Base-by-base conservation (phyloP, 2,888 invertebrate species). In the Belgica antarctica region DNA sequence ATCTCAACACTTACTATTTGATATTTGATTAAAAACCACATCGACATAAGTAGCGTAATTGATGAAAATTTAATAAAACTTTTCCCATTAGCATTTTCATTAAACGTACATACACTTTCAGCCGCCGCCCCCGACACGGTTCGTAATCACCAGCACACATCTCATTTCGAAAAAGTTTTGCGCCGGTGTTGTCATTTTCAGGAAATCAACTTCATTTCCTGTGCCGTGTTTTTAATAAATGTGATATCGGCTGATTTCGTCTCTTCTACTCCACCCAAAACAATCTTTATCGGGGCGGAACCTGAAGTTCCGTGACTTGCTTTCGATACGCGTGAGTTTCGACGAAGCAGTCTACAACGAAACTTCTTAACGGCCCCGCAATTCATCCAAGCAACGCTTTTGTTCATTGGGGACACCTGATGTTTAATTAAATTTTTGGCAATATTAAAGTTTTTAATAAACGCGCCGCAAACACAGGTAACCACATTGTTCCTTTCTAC, bases 61-160 rank as follows among this genome's bases (percentile, higher is more conserved):
- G 57, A 68, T 68, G 68, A 47, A 46, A 68, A 47, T 68, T 68
- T 28, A 68, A 27, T 59, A 66, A 61, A 66, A 68, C 52, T 68
- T 68, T 68, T 57, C 34, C 68, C 57, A 68, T 68, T 47, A 68
- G n/a, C 25, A 10, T 25, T 59, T 46, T 59, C 59, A 59, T 59
- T 59, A 59, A 59, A 25, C 59, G 59, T 17, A 46, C 8, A 46
- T 31, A 31, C 34, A 31, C 12, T 31, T 12, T n/a, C n/a, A n/a
- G n/a, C n/a, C n/a, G 15, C 15, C 41, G 12, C 41, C 4, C 41
- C 41, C 41, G 15, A 34, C 34, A 34, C 34, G 12, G 7, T 34
- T 15, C 59, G 59, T 22, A 52, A 52, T 52, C 52, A 52, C 22
- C 8, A 10, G 41, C 22, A 7, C 22, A n/a, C 59, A 27, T 62